Evolutionary conservation across 2,888 invertebrate genomes (phyloP), one percentile per base, ranked within the genome.

Genomic region (Andrena camellia): DNA sequence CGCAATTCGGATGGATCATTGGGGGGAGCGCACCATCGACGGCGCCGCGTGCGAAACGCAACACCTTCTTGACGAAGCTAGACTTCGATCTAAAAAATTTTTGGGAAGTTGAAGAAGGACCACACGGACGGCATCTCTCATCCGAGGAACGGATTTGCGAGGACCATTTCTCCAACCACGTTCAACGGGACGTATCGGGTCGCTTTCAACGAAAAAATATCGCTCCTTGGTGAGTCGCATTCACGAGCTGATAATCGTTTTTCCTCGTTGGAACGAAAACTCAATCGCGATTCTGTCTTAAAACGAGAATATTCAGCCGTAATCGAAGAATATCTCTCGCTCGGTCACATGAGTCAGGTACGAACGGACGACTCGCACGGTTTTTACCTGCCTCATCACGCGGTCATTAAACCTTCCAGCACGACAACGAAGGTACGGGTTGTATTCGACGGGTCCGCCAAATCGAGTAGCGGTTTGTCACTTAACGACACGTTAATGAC

Each of bases 321-420:
- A 0, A 67, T 77, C 0, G 1, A 52, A 1, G 77, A 80, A 42
- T 77, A 71, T 10, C 4, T 54, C 0, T 7, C 17, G 0, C 42
- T 80, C 0, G 68, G 73, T 0, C 77, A 76, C 1, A 60, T 71
- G 66, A 48, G 0, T 0, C 3, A 26, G 8, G n/a, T 59, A 4
- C n/a, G 31, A 8, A 2, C 20, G 4, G 1, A 0, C 35, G 3
- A 71, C 17, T 0, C 64, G 0, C 26, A 26, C 0, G 66, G 66
- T n/a, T 66, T 50, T 4, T 77, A 73, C 20, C 26, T 81, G 13
- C 73, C 77, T 4, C 81, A 77, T 13, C 81, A 78, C 20, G 69
- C 52, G 0, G 72, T 77, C 1, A 50, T 69, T 2, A 77, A 81
- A 26, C 5, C 10, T 13, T 20, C 33, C 0, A 81, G 81, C 7